Evolutionary conservation across 1,140 invertebrate species (phyloP), one percentile per base, ranked within the genome.

Genomic region (Varroa destructor): DNA sequence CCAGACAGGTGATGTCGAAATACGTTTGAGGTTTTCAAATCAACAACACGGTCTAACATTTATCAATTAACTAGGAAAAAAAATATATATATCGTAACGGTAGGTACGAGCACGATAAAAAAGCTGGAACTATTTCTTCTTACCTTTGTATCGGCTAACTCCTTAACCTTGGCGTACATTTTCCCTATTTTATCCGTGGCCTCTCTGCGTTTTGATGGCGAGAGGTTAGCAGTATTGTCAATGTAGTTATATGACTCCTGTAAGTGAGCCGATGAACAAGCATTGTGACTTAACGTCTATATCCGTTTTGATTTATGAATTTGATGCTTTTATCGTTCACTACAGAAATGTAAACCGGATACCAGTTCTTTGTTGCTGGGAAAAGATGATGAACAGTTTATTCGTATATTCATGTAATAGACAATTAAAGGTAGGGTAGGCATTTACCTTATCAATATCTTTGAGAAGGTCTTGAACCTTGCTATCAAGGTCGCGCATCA

Each of bases 401-500:
- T 25, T 25, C 25, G 25, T 25, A 25, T 25, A 25, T 25, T 25
- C 25, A 25, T 25, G 25, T 25, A 25, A 25, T 25, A 25, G 25
- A 25, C 25, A 25, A 25, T 25, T 25, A 25, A 25, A 25, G 25
- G 25, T 25, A 25, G 25, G 25, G 0, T 25, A 56, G 43, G 12
- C 8, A 37, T 46, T 55, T 51, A 46, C 42, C 74, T 74, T 43
- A 6, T 71, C 61, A n/a, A 55, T 71, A 51, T 43, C 37, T 43
- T 54, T n/a, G 72, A 64, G 57, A 57, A 70, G 76, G 81, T 81
- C 81, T 77, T 82, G 91, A 4, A 92, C 90, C 78, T 91, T 84
- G 64, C 90, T 85, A 79, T 97, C 94, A 56, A 97, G 82, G 81
- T 97, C 93, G 73, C 91, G 82, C 92, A 97, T 96, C 73, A 97